phyloP scores from a whole-genome alignment of 64 coral and sea anemone genomes.

The Montipora sp. region DNA sequence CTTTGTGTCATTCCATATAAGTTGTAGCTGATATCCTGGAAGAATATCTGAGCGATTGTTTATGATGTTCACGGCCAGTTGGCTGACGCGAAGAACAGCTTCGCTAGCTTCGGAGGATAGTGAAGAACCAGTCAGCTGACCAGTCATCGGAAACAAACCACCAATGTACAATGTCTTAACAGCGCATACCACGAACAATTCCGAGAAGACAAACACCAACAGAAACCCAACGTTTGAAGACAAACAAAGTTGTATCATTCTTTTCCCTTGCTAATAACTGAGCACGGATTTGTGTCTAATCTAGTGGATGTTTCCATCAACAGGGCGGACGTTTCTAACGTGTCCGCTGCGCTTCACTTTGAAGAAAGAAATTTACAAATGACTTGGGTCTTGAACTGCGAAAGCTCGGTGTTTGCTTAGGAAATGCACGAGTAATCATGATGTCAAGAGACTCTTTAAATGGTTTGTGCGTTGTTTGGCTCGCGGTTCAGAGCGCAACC shows the following conservation, averaged over 20 bases:
- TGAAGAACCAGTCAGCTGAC: too few species aligned
- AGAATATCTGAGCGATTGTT: constrained; percentile 71
- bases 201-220: neutral
- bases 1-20: constrained; percentile 75
- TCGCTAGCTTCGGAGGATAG: constrained; percentile 6
- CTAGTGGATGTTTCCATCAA: neutral
- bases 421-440: constrained; percentile 48
- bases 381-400: neutral
- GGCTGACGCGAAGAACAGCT: constrained; percentile 27
- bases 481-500: neutral
- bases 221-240: neutral
- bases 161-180: constrained; percentile 45
- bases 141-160: constrained; percentile 67
- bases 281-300: too few species aligned
- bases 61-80: constrained; percentile 63
- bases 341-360: neutral
- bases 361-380: neutral
- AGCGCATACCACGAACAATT: neutral
- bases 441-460: constrained; percentile 36
- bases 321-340: neutral
- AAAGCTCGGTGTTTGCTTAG: constrained; percentile 39
- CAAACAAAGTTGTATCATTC: constrained; percentile 2
- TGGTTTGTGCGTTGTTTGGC: constrained; percentile 44
- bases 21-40: constrained; percentile 50
- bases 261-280: neutral